Conservation (phyloP, 2,113 vertebrate species). For the Tylochromis polylepis region DNA sequence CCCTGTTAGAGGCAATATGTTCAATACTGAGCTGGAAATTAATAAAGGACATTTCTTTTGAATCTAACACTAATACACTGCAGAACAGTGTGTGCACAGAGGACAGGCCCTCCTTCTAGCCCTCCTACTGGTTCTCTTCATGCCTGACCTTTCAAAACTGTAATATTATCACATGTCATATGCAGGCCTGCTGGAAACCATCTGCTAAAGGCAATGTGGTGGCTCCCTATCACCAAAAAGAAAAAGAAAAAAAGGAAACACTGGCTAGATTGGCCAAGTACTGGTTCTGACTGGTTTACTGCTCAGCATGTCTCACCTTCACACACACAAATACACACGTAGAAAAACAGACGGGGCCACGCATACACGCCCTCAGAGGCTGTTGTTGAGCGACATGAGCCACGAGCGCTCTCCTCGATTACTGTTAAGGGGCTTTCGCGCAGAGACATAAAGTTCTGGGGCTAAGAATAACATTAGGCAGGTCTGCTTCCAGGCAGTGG, state of each 20-base stretch:
- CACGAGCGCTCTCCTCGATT: slow-evolving; percentile 59
- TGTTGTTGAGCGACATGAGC: slow-evolving; percentile 47
- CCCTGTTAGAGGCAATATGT: not conserved
- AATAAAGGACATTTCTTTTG: not conserved
- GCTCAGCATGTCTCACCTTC: slow-evolving; percentile 37
- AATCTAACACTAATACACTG: not conserved
- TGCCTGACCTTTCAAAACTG: slow-evolving; percentile 73
- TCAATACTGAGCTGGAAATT: slow-evolving; percentile 8
- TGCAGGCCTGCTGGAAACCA: slow-evolving; percentile 70
- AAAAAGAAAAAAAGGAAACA: not conserved
- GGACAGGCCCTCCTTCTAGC: not conserved
- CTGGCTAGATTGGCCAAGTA: slow-evolving; percentile 12
- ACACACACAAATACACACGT: slow-evolving; percentile 21
- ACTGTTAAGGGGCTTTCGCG: slow-evolving; percentile 61
- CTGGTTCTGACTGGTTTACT: slow-evolving; percentile 41
- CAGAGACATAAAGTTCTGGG: slow-evolving; percentile 57
- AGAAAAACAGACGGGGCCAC: slow-evolving; percentile 1
- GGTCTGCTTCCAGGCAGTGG: slow-evolving; percentile 33
- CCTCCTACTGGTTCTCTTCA: slow-evolving; percentile 47
- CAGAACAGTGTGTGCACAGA: not conserved
- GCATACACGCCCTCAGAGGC: slow-evolving; percentile 16
- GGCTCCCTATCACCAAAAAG: slow-evolving; percentile 32
- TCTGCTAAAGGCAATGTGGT: slow-evolving; percentile 61
- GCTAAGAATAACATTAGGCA: slow-evolving; percentile 66
- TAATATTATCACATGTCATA: slow-evolving; percentile 74